These are phyloP conservation scores for Cephonodes hylas DNA, from an alignment of 2,888 invertebrate genomes.

Conservation along the genomic window DNA sequence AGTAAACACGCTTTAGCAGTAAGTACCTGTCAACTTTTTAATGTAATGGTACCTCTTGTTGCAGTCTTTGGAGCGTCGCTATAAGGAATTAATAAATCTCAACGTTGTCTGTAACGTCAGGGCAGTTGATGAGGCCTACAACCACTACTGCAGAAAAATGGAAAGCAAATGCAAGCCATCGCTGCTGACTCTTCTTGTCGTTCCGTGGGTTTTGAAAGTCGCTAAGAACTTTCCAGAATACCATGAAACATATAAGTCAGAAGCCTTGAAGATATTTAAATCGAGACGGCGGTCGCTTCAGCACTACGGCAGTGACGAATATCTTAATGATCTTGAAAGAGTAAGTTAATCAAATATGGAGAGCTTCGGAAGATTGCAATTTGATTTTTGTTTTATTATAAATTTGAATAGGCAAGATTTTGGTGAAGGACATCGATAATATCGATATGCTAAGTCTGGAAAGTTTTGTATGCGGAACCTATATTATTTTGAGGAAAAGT, in stretches of 20 bases:
- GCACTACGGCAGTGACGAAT: slow-evolving; percentile 12
- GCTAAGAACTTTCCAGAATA: slow-evolving; percentile 17
- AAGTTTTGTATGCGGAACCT: too few relatives aligned
- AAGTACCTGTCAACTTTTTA: too few relatives aligned
- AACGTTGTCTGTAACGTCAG: slow-evolving; percentile 26
- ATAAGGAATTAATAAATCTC: slow-evolving; percentile 16
- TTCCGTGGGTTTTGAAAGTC: slow-evolving; percentile 15
- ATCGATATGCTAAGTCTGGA: too few relatives aligned
- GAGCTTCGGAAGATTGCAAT: too few relatives aligned
- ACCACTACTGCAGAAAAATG: slow-evolving; percentile 22
- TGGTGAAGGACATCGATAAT: too few relatives aligned
- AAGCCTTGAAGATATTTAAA: slow-evolving; percentile 18
- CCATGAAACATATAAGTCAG: slow-evolving; percentile 12
- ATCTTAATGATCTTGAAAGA: slow-evolving; percentile 16
- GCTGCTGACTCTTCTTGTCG: slow-evolving; percentile 9
- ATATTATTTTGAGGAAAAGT: too few relatives aligned
- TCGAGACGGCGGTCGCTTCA: slow-evolving; percentile 9
- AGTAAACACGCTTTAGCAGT: too few relatives aligned
- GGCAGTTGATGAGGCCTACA: slow-evolving; percentile 27
- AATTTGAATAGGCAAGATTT: background rate
- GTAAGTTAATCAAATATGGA: slow-evolving; percentile 16
- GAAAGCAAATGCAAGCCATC: slow-evolving; percentile 15
- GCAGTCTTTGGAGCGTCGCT: slow-evolving; percentile 16
- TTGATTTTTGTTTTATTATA: background rate
- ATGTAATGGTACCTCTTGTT: background rate